A percentile compares a stretch with the other conserved stretches of the same genome.
These are phyloP conservation scores for Heliconius hortense DNA, from an alignment of 2,888 invertebrate genomes.

Conservation along the genomic window DNA sequence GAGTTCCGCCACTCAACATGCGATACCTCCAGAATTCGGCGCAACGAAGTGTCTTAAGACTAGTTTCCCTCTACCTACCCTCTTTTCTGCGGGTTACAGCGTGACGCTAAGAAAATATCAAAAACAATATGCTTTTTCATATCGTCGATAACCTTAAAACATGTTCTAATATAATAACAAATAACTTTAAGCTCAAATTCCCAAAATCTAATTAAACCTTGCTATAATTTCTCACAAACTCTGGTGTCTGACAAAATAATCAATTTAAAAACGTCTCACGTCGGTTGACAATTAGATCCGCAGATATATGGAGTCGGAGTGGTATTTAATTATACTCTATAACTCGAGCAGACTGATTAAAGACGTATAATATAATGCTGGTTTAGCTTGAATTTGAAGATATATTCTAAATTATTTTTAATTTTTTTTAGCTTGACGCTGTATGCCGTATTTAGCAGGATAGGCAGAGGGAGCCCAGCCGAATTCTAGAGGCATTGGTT, in stretches of 20 bases:
- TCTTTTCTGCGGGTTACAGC: background rate
- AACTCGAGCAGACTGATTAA: background rate
- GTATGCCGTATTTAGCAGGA: background rate
- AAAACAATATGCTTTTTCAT: too few relatives aligned
- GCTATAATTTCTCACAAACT: background rate
- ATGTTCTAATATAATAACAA: too few relatives aligned
- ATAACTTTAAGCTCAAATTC: background rate
- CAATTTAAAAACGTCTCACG: constrained; percentile 5
- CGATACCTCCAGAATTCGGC: too few relatives aligned
- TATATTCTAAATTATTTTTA: background rate
- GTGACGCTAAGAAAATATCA: background rate
- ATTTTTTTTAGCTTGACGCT: background rate
- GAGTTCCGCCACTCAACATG: too few relatives aligned
- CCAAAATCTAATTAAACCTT: background rate
- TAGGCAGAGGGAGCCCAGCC: background rate
- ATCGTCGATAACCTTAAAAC: too few relatives aligned
- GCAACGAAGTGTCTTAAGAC: background rate
- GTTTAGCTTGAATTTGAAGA: background rate
- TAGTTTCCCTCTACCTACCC: background rate
- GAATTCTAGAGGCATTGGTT: too few relatives aligned
- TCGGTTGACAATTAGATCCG: constrained; percentile 12
- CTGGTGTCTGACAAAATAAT: background rate
- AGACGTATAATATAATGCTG: background rate
- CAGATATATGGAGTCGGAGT: constrained; percentile 14
- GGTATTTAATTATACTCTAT: constrained; percentile 36